These are phyloP conservation scores for Remorina albescens DNA, from an alignment of 2,797 vertebrate genomes.

Conservation along the genomic window DNA sequence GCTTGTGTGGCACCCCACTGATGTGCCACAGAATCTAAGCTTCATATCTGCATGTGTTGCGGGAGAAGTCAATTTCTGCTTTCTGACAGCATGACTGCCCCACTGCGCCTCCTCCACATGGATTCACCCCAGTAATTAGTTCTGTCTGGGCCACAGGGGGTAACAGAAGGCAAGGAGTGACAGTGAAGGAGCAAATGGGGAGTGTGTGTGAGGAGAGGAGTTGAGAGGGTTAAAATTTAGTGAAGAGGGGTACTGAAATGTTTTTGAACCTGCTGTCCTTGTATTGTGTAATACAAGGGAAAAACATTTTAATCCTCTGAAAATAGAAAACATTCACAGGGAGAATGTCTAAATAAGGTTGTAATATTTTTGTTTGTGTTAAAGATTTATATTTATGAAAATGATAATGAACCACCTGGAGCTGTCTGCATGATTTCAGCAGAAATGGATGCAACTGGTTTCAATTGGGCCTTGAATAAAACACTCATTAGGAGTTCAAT, in stretches of 20 bases:
- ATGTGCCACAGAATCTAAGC: conserved; percentile 51
- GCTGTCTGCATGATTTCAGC: not conserved
- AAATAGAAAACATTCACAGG: not conserved
- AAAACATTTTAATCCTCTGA: not conserved
- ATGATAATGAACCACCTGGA: conserved; percentile 3
- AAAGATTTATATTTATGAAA: not conserved
- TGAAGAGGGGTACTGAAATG: not conserved
- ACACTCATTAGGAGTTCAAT: conserved; percentile 24
- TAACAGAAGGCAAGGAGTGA: conserved; percentile 24
- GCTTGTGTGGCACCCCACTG: conserved; percentile 50
- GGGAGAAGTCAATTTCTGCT: conserved; percentile 42
- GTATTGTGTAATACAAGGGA: not conserved
- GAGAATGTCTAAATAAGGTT: not conserved
- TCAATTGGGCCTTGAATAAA: conserved; percentile 25
- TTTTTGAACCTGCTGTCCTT: conserved; percentile 5
- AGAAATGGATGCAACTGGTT: not conserved
- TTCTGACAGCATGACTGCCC: conserved; percentile 35
- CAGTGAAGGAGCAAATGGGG: conserved; percentile 12
- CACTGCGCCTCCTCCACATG: conserved; percentile 39
- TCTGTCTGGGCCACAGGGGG: conserved; percentile 29
- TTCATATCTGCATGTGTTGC: conserved; percentile 10
- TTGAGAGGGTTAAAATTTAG: conserved; percentile 17
- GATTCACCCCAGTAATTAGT: conserved; percentile 57
- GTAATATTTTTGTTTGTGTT: not conserved
- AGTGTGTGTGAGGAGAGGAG: conserved; percentile 14